A percentile compares a stretch with the other conserved stretches of the same genome.
These are phyloP conservation scores for Drosophila auraria DNA, from an alignment of 1,140 invertebrate genomes.

Conservation along the genomic window DNA sequence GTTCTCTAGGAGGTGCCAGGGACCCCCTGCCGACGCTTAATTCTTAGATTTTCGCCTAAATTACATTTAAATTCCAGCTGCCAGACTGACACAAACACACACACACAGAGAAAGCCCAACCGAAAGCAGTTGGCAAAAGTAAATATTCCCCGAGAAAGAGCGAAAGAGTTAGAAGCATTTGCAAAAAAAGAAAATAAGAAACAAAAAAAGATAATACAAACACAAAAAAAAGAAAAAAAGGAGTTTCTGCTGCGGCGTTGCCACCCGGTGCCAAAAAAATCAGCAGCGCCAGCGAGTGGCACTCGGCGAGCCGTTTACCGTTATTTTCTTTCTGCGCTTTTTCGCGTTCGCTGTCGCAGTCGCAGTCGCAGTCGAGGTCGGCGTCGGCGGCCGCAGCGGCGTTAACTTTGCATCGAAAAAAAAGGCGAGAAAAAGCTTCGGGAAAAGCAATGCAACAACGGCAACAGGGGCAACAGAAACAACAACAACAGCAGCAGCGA, in stretches of 20 bases:
- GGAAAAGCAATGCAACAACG: constrained; percentile 49
- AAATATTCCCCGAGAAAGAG: constrained; percentile 12
- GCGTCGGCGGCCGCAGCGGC: constrained; percentile 16
- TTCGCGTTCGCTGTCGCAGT: constrained; percentile 34
- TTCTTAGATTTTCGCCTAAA: constrained; percentile 1
- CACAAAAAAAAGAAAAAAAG: neutral
- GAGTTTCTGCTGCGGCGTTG: constrained; percentile 43
- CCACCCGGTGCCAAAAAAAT: constrained; percentile 35
- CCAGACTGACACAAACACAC: neutral
- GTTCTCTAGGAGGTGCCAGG: neutral
- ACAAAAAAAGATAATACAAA: neutral
- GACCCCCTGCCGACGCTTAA: neutral
- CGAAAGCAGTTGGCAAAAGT: constrained; percentile 8
- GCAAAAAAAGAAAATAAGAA: neutral
- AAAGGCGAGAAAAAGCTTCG: constrained; percentile 11
- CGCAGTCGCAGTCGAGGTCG: constrained; percentile 22
- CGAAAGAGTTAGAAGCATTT: neutral
- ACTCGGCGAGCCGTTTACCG: constrained; percentile 18
- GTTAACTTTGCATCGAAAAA: neutral
- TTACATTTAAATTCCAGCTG: constrained; percentile 4
- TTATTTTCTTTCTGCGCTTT: constrained; percentile 29
- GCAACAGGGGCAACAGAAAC: constrained; percentile 22
- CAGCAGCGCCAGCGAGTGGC: constrained; percentile 47
- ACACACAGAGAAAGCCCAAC: neutral
- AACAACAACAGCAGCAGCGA: constrained; percentile 23